Evolutionary conservation across 2,888 invertebrate genomes (phyloP).

Genomic region (Entomobrya multifasciata): DNA sequence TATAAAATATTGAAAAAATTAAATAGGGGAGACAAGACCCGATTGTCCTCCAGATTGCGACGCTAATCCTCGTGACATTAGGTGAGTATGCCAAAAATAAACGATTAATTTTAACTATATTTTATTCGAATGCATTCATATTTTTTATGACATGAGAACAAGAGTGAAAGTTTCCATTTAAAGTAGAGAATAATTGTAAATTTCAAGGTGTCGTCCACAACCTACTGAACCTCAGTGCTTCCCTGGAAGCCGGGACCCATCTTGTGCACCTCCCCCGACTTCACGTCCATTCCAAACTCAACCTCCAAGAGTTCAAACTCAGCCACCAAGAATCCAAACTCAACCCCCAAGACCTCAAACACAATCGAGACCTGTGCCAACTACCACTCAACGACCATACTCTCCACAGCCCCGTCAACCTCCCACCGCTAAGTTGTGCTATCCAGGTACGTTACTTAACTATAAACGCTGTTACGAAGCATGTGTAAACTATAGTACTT

Average conservation of each 20-base stretch:
- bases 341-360: not conserved
- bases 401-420: not conserved
- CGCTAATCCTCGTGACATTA: conserved; percentile 80
- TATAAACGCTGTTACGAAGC: too few relatives aligned
- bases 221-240: not conserved
- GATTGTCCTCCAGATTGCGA: conserved; percentile 79
- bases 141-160: too few relatives aligned
- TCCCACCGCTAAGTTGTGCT: conserved; percentile 16
- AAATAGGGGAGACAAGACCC: conserved; percentile 72
- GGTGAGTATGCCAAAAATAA: too few relatives aligned
- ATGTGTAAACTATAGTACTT: too few relatives aligned
- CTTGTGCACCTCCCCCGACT: conserved; percentile 46
- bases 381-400: conserved; percentile 69
- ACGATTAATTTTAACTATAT: too few relatives aligned
- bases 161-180: too few relatives aligned
- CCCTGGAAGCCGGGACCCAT: conserved; percentile 20
- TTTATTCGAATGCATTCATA: too few relatives aligned
- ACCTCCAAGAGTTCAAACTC: not conserved
- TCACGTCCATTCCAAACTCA: conserved; percentile 17
- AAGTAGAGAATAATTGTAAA: too few relatives aligned
- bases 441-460: too few relatives aligned
- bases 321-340: not conserved
- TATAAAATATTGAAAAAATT: too few relatives aligned
- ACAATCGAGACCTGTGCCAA: not conserved
- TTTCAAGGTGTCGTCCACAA: not conserved